A percentile compares a stretch with the other conserved stretches of the same genome.
Conservation (phyloP, 2,888 invertebrate species). For the Pollenia angustigena region DNA sequence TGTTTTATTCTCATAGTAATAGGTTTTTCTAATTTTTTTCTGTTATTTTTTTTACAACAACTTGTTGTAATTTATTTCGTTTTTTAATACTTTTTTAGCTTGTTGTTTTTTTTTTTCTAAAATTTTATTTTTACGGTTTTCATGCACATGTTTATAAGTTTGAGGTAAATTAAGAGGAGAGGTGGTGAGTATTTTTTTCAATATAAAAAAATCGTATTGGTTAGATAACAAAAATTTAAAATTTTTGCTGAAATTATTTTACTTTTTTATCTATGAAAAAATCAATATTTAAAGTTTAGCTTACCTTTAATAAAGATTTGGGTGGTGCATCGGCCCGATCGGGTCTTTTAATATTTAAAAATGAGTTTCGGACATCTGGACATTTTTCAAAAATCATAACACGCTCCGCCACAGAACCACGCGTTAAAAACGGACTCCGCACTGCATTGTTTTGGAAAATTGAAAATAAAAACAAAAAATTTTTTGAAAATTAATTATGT, state of each 20-base stretch:
- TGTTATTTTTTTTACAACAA: constrained; percentile 62
- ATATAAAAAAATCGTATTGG: constrained; percentile 57
- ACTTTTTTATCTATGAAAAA: constrained; percentile 11
- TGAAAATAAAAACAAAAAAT: constrained; percentile 15
- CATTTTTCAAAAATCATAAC: constrained; percentile 96
- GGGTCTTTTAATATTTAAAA: constrained; percentile 85
- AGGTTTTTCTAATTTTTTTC: constrained; percentile 52
- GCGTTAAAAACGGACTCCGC: constrained; percentile 86
- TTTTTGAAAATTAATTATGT: constrained; percentile 19
- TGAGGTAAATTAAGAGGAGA: neutral
- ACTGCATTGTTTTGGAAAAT: constrained; percentile 83
- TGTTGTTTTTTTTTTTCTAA: constrained; percentile 31
- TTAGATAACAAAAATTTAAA: constrained; percentile 62
- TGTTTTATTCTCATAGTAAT: constrained; percentile 51
- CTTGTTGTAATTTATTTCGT: constrained; percentile 62
- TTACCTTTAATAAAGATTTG: constrained; percentile 80
- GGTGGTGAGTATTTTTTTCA: constrained; percentile 37
- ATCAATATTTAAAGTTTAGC: constrained; percentile 47
- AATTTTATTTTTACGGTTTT: constrained; percentile 29
- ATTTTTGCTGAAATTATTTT: constrained; percentile 9
- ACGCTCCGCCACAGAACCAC: constrained; percentile 95
- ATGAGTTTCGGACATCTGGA: constrained; percentile 88
- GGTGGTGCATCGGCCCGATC: constrained; percentile 79
- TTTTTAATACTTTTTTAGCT: constrained; percentile 43
- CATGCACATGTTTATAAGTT: constrained; percentile 46